Conservation (phyloP, 2,888 invertebrate genomes). For the Trachelus iudaicus region DNA sequence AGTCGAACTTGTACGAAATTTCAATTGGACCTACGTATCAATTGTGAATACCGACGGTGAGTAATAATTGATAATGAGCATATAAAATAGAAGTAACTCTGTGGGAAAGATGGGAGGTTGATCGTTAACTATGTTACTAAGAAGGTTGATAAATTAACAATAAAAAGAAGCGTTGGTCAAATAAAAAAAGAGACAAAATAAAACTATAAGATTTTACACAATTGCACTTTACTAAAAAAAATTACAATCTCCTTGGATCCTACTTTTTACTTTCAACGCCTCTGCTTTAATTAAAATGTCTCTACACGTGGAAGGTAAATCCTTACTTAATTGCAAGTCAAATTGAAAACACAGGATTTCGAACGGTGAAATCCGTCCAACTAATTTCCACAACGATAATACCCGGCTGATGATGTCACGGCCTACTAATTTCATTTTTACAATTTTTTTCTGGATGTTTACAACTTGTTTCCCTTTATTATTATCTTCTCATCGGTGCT, state of each 20-base stretch:
- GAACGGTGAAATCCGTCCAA: neutral
- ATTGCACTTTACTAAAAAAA: neutral
- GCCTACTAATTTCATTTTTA: neutral
- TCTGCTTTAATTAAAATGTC: neutral
- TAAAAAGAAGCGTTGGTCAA: neutral
- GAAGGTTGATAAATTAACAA: neutral
- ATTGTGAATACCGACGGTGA: slow-evolving; percentile 81
- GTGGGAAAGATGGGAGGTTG: neutral
- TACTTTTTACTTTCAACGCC: neutral
- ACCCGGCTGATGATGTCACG: neutral
- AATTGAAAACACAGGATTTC: neutral
- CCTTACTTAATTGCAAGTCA: neutral
- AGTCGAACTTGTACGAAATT: slow-evolving; percentile 74
- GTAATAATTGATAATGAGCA: slow-evolving; percentile 34
- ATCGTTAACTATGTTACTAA: neutral
- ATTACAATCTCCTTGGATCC: neutral
- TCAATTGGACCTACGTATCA: slow-evolving; percentile 85
- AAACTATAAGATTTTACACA: neutral
- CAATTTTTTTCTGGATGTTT: neutral
- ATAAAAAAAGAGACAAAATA: neutral
- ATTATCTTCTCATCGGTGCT: neutral
- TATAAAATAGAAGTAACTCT: neutral
- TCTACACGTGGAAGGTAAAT: neutral
- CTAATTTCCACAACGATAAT: neutral
- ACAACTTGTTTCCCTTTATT: neutral